Base-by-base conservation (phyloP, 2,888 invertebrate genomes). In the Lithosia quadra region DNA sequence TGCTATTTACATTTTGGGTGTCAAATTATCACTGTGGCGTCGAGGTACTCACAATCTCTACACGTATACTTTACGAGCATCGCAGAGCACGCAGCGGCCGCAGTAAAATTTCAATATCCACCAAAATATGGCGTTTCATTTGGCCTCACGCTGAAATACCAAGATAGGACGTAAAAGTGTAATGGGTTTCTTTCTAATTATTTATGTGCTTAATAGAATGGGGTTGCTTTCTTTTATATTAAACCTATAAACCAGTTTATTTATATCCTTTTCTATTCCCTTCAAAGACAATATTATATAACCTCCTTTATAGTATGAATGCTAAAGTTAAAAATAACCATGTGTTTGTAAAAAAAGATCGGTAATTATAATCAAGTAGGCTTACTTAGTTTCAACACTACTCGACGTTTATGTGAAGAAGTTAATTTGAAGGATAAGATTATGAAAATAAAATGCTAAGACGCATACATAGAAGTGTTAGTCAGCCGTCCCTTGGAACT, bases 71-170 rank as follows among this genome's bases (percentile, higher is more conserved):
- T 89, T 88, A 89, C 84, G 89, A 87, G 73, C 78, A 77, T 75
- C 80, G 75, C 79, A 73, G 78, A 79, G 79, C 77, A 81, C 78
- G 84, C 86, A 84, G 82, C 82, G 83, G 81, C 75, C 84, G 88
- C 87, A 88, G 87, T 90, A 89, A 90, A 90, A 89, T 88, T 90
- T 90, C 90, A 90, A 90, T 90, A 90, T 90, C 86, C 87, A 79
- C 83, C 84, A 85, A 90, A 89, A 90, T 89, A 89, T 88, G 87
- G 86, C 84, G 86, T 89, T 89, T 89, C 86, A 89, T 89, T 90
- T 86, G 78, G 79, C 83, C 77, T 83, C 84, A 84, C 83, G 79
- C 84, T 79, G 84, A 80, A 86, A 88, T 84, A 83, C 84, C 83
- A 82, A 86, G 83, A 85, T 80, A 76, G 78, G 69, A 77, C 78